These are phyloP conservation scores for Diadromus collaris DNA, from an alignment of 2,888 invertebrate genomes.

Conservation along the genomic window DNA sequence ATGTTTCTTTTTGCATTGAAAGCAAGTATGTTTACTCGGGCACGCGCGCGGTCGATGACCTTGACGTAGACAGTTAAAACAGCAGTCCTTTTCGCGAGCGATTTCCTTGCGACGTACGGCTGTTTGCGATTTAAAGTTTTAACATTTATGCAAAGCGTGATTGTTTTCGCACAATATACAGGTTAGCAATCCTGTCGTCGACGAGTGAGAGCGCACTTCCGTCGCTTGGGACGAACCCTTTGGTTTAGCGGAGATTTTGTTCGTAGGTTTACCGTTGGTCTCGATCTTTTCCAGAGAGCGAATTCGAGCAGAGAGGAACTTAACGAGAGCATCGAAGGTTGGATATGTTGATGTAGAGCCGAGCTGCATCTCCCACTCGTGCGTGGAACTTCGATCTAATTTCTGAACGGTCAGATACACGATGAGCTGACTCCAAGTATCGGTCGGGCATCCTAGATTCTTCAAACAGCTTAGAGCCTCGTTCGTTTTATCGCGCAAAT, in stretches of 20 bases:
- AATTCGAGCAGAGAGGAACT: not conserved
- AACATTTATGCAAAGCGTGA: slow-evolving; percentile 24
- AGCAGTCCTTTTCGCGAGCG: slow-evolving; percentile 6
- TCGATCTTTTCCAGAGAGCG: not conserved
- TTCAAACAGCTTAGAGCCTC: not conserved
- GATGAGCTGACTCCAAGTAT: slow-evolving; percentile 22
- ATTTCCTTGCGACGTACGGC: not conserved
- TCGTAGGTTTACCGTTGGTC: not conserved
- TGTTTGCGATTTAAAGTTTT: slow-evolving; percentile 1
- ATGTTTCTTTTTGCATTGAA: slow-evolving; percentile 37
- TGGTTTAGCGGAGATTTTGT: too few relatives aligned
- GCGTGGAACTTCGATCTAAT: slow-evolving; percentile 4
- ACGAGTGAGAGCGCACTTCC: not conserved
- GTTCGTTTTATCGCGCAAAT: not conserved
- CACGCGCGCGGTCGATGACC: slow-evolving; percentile 37
- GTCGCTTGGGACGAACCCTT: not conserved
- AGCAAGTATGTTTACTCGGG: slow-evolving; percentile 11
- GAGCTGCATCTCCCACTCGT: not conserved
- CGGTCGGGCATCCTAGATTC: slow-evolving; percentile 7
- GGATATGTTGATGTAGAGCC: slow-evolving; percentile 2
- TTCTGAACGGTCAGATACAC: slow-evolving; percentile 33
- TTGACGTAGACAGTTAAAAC: slow-evolving; percentile 42
- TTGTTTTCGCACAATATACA: not conserved
- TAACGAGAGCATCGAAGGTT: not conserved
- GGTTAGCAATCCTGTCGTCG: not conserved